phyloP scores from a whole-genome alignment of 2,888 invertebrate species.

The Meteorus colon region DNA sequence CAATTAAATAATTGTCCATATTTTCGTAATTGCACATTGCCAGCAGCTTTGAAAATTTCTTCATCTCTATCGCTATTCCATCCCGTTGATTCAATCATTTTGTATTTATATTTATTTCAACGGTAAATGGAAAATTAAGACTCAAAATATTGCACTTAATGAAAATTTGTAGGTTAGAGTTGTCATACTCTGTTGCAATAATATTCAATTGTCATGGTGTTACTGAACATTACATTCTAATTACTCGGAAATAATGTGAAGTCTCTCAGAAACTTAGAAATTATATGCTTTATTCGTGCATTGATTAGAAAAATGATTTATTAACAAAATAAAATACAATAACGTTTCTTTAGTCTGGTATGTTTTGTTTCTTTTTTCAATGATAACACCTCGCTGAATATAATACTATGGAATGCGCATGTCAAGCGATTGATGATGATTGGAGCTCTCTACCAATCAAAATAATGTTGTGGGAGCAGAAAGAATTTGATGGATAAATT shows the following conservation, averaged over 20 bases:
- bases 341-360: background rate
- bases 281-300: background rate
- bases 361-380: background rate
- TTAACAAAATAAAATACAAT: background rate
- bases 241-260: background rate
- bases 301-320: background rate
- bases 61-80: constrained; percentile 67
- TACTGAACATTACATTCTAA: background rate
- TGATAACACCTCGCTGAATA: background rate
- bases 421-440: background rate
- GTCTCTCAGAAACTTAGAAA: background rate
- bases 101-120: constrained; percentile 23
- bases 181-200: background rate
- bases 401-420: constrained; percentile 3
- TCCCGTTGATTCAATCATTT: constrained; percentile 66
- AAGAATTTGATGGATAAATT: background rate
- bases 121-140: background rate
- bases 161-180: background rate
- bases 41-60: constrained; percentile 73
- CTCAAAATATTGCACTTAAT: background rate
- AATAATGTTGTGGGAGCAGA: too few species aligned
- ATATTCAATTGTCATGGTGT: background rate
- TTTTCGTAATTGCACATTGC: constrained; percentile 75
- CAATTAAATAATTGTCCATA: constrained; percentile 76
- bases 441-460: background rate